phyloP scores from a whole-genome alignment of 2,113 vertebrate species.

The Chroicocephalus ridibundus region DNA sequence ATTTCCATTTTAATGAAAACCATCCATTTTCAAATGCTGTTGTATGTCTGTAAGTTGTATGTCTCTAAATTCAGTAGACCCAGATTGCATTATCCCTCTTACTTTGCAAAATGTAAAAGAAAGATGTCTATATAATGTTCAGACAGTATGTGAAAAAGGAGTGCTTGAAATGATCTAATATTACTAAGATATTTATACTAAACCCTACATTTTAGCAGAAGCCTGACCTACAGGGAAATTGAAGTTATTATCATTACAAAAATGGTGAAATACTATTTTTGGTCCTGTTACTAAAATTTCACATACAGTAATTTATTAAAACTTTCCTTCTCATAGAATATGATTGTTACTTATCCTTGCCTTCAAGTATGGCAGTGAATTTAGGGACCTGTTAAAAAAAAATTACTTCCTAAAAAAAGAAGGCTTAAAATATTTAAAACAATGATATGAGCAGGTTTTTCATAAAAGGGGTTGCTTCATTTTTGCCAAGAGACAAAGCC shows the following conservation, averaged over 20 bases:
- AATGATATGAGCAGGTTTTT: background rate
- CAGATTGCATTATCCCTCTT: background rate
- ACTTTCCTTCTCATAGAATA: background rate
- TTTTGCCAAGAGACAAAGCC: background rate
- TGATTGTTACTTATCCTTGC: background rate
- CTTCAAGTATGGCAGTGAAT: background rate
- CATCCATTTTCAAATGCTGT: background rate
- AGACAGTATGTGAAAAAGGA: background rate
- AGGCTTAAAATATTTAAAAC: background rate
- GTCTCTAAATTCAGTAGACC: background rate
- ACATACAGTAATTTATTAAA: background rate
- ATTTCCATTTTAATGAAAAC: background rate
- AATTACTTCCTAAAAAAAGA: background rate
- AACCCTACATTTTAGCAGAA: background rate
- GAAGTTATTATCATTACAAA: background rate
- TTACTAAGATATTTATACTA: background rate
- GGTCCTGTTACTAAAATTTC: background rate
- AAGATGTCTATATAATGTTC: background rate
- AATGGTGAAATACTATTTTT: background rate
- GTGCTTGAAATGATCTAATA: background rate
- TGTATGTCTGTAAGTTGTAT: background rate
- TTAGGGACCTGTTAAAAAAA: background rate
- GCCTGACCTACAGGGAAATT: background rate
- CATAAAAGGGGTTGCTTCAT: background rate
- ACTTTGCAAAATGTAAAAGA: background rate